A percentile compares a stretch with the other conserved stretches of the same genome.
phyloP scores from a whole-genome alignment of 1,140 invertebrate genomes.

The Drosophila dunni region DNA sequence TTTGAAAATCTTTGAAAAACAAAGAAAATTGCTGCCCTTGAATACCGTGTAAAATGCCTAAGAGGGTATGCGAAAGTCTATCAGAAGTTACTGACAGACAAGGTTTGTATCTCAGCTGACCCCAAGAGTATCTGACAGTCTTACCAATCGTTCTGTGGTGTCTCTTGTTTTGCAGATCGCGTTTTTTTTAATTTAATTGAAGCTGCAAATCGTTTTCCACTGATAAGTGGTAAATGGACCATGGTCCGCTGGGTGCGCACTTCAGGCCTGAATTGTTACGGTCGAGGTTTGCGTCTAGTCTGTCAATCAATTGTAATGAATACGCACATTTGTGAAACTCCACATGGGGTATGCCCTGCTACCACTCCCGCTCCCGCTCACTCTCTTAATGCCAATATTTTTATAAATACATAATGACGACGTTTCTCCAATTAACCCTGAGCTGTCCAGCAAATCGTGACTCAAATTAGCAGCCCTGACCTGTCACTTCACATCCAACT shows the following conservation, averaged over 20 bases:
- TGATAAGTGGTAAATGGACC: slow-evolving; percentile 55
- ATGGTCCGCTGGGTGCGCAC: slow-evolving; percentile 72
- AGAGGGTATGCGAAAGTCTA: not conserved
- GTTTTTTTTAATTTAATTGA: slow-evolving; percentile 42
- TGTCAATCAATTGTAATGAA: slow-evolving; percentile 80
- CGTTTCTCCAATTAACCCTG: slow-evolving; percentile 65
- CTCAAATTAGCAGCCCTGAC: slow-evolving; percentile 68
- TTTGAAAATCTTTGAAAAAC: slow-evolving; percentile 44
- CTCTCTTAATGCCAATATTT: not conserved
- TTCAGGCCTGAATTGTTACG: slow-evolving; percentile 69
- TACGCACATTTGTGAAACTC: slow-evolving; percentile 65
- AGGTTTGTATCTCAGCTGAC: not conserved
- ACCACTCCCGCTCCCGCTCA: slow-evolving; percentile 9
- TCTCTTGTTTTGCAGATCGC: slow-evolving; percentile 15
- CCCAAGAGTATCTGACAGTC: slow-evolving; percentile 10
- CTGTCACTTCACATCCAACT: slow-evolving; percentile 43
- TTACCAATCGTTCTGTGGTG: not conserved
- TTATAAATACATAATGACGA: slow-evolving; percentile 40
- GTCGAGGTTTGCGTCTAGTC: slow-evolving; percentile 49
- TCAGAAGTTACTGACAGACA: not conserved
- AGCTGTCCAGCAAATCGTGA: slow-evolving; percentile 52
- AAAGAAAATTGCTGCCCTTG: slow-evolving; percentile 48
- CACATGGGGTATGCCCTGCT: slow-evolving; percentile 22
- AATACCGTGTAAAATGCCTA: slow-evolving; percentile 4
- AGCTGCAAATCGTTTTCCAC: slow-evolving; percentile 54